Evolutionary conservation across 1,140 invertebrate species (phyloP), one percentile per base, ranked within the genome.

Genomic region (Lerema accius): DNA sequence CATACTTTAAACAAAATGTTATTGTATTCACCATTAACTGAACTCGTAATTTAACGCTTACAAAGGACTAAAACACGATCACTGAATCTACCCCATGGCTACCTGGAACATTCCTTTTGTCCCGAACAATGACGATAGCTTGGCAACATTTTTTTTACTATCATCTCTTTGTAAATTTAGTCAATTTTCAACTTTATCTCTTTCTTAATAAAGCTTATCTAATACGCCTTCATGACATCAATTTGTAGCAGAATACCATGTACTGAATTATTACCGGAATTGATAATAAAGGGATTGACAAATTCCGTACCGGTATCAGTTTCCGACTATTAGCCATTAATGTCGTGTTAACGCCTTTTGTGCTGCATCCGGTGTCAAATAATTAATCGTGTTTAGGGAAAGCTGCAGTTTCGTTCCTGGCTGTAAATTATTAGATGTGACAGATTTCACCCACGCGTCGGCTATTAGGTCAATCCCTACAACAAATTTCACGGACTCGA

Each of bases 271-370:
- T 75, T 66, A 69, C 72, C 81, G 86, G 86, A 86, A 81, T 74
- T 80, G 53, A 51, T 68, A 65, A 89, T 84, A 89, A 89, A 79
- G 67, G 78, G 71, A 68, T 76, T 80, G 79, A 85, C 78, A 82
- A 80, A 81, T 82, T 79, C 75, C 66, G 73, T 67, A 39, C 65
- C 67, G 71, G 76, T 86, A 86, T 86, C 86, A 83, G 82, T 84
- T 56, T 86, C 78, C 82, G 82, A 86, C 83, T 89, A 86, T 83
- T 86, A 85, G 74, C 76, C 71, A 85, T 89, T 89, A 86, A 80
- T 80, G 73, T 81, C 75, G 71, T 79, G 79, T 86, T 81, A 75
- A 74, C 75, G 60, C 69, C 66, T 72, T 79, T 89, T 86, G 80
- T 75, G 58, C 55, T 51, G 64, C 72, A 76, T 79, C 76, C 77